These are phyloP conservation scores for Microctenopoma lineatum DNA, from an alignment of 2,797 vertebrate genomes.

Conservation along the genomic window DNA sequence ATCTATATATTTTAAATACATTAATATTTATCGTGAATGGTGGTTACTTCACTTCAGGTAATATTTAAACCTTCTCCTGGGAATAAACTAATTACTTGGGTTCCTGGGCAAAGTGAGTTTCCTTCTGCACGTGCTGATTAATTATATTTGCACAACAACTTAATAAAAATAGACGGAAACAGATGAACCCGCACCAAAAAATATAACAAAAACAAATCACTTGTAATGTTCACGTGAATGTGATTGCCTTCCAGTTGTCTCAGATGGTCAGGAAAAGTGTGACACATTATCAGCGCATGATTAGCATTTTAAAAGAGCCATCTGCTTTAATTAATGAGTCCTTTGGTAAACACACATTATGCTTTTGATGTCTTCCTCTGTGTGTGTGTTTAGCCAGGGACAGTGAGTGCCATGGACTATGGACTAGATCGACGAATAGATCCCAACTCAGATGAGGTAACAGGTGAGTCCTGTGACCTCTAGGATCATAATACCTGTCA, in stretches of 20 bases:
- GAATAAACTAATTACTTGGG: neutral
- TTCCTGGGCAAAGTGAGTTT: neutral
- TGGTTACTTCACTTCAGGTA: neutral
- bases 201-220: no score
- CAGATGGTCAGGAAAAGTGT: neutral
- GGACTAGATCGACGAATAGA: constrained; percentile 89
- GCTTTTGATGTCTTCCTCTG: constrained; percentile 18
- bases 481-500: constrained; percentile 58
- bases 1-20: no score
- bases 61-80: neutral
- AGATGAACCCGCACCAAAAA: no score
- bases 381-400: constrained; percentile 86
- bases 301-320: constrained; percentile 55
- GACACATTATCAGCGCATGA: constrained; percentile 26
- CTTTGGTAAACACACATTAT: constrained; percentile 37
- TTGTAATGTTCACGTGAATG: neutral
- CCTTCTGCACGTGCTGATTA: no score
- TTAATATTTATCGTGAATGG: neutral
- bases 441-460: constrained; percentile 92
- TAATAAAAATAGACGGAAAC: no score
- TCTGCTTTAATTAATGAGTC: constrained; percentile 47
- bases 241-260: constrained; percentile 11
- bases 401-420: constrained; percentile 89
- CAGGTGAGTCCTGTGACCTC: constrained; percentile 84
- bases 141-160: no score